A percentile compares a stretch with the other conserved stretches of the same genome.
These are phyloP conservation scores for Callionymus lyra DNA, from an alignment of 2,113 vertebrate species.

Conservation along the genomic window DNA sequence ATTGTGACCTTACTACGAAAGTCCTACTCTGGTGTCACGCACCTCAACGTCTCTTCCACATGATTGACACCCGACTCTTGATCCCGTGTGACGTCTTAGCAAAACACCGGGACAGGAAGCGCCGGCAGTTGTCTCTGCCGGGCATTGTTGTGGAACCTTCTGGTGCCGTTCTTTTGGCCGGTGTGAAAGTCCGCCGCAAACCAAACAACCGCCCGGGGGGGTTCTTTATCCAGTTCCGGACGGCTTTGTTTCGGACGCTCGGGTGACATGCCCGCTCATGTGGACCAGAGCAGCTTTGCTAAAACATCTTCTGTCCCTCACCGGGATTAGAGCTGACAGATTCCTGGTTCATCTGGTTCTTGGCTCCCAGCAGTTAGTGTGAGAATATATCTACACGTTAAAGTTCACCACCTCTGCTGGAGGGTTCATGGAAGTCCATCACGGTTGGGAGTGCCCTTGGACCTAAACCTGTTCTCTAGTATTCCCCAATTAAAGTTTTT, in stretches of 20 bases:
- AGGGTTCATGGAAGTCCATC: too few species aligned
- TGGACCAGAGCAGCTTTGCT: constrained; percentile 61
- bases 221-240: constrained; percentile 58
- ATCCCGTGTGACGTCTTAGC: constrained; percentile 59
- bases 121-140: constrained; percentile 40
- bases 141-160: constrained; percentile 68
- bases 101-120: constrained; percentile 46
- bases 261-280: constrained; percentile 41
- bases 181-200: constrained; percentile 63
- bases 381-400: too few species aligned
- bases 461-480: too few species aligned
- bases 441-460: too few species aligned
- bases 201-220: constrained; percentile 56
- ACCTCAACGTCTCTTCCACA: constrained; percentile 26
- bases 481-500: too few species aligned
- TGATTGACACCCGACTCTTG: constrained; percentile 41
- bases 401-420: too few species aligned
- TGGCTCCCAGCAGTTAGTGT: constrained; percentile 19
- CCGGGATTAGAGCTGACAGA: constrained; percentile 54
- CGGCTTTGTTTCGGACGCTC: constrained; percentile 55
- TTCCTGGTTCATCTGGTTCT: constrained; percentile 39
- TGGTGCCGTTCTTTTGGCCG: constrained; percentile 56
- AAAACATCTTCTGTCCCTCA: constrained; percentile 63
- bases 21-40: too few species aligned
- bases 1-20: too few species aligned